A percentile compares a stretch with the other conserved stretches of the same genome.
These are phyloP conservation scores for Ceratina japonica DNA, from an alignment of 1,140 invertebrate genomes.

Conservation along the genomic window DNA sequence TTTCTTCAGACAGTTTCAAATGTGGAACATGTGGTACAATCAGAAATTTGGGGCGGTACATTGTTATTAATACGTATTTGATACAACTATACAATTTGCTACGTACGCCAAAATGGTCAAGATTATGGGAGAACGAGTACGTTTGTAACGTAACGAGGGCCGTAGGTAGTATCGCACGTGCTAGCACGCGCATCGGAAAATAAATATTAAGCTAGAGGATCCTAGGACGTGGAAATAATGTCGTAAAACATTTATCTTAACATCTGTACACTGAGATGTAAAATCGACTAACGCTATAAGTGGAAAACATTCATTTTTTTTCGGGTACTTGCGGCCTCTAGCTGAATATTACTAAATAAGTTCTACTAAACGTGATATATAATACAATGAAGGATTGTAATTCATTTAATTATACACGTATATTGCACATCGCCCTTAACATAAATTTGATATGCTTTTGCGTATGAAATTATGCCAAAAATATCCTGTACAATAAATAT, in stretches of 20 bases:
- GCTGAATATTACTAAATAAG: conserved; percentile 64
- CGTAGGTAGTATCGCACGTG: background rate
- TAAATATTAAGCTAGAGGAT: conserved; percentile 12
- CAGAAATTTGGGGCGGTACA: background rate
- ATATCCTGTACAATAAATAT: no score
- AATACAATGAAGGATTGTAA: background rate
- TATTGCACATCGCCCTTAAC: conserved; percentile 23
- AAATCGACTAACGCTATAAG: conserved; percentile 71
- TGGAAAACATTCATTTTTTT: conserved; percentile 77
- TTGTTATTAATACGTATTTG: background rate
- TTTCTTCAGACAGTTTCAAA: background rate
- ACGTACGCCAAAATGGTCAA: conserved; percentile 4
- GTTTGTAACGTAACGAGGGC: background rate
- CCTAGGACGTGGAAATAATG: conserved; percentile 14
- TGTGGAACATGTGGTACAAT: conserved; percentile 1
- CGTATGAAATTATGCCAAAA: background rate
- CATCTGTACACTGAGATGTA: conserved; percentile 74
- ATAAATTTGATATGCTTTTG: background rate
- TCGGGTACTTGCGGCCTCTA: conserved; percentile 62
- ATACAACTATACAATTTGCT: conserved; percentile 12
- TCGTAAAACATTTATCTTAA: conserved; percentile 68
- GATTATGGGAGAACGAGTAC: background rate
- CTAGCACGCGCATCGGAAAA: conserved; percentile 4
- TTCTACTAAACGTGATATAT: background rate
- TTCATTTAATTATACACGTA: background rate